phyloP scores from a whole-genome alignment of 2,888 invertebrate genomes.

The Cryptus armator region DNA sequence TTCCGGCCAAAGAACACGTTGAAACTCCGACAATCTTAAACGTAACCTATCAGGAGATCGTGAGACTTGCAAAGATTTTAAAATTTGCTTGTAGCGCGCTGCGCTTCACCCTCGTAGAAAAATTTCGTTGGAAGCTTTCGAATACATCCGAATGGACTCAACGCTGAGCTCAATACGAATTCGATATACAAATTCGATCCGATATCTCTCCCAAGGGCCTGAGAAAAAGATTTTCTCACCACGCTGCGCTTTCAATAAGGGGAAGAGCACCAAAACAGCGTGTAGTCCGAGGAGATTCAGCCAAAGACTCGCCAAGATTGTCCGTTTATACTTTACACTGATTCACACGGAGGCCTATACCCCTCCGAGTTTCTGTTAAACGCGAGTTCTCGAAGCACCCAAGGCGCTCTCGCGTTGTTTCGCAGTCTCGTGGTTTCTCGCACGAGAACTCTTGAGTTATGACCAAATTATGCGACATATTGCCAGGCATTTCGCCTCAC shows the following conservation, averaged over 20 bases:
- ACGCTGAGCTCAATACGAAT: slow-evolving; percentile 36
- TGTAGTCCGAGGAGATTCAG: slow-evolving; percentile 15
- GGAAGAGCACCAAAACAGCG: slow-evolving; percentile 5
- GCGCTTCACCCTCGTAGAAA: slow-evolving; percentile 36
- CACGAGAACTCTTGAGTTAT: slow-evolving; percentile 73
- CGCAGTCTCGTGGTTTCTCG: slow-evolving; percentile 38
- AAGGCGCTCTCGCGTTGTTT: slow-evolving; percentile 27
- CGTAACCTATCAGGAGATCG: not conserved
- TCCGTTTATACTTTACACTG: slow-evolving; percentile 64
- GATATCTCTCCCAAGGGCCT: slow-evolving; percentile 19
- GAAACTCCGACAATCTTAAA: slow-evolving; percentile 14
- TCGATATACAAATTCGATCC: slow-evolving; percentile 66
- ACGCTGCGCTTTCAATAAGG: not conserved
- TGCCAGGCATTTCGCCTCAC: slow-evolving; percentile 64
- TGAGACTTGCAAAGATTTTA: slow-evolving; percentile 6
- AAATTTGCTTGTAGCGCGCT: slow-evolving; percentile 13
- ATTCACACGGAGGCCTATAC: slow-evolving; percentile 26
- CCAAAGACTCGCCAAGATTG: slow-evolving; percentile 24
- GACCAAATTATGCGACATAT: slow-evolving; percentile 81
- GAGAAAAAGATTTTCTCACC: not conserved
- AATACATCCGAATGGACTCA: slow-evolving; percentile 28
- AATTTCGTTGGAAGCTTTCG: slow-evolving; percentile 21
- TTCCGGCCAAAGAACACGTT: slow-evolving; percentile 12
- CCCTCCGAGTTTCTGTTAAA: slow-evolving; percentile 12
- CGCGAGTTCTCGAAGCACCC: slow-evolving; percentile 10